Percentiles rank a stretch among this genome's conserved stretches.
Conservation (phyloP, 2,888 invertebrate species). For the Abscondita cerata region DNA sequence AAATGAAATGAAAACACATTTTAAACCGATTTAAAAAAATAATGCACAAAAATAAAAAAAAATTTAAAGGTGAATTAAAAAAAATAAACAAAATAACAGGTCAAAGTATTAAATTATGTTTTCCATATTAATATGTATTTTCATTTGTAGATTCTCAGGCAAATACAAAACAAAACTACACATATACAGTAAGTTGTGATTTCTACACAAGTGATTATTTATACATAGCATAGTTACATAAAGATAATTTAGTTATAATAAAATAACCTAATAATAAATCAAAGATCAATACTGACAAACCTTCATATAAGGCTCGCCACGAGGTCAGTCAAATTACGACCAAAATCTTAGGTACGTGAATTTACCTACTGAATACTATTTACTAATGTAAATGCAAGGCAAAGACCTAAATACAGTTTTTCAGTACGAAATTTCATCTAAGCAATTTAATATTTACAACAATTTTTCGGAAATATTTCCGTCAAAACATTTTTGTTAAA, state of each 20-base stretch:
- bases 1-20: too few species aligned
- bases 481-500: slow-evolving; percentile 8
- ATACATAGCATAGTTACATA: slow-evolving; percentile 61
- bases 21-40: too few species aligned
- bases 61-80: neutral
- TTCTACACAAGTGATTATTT: slow-evolving; percentile 58
- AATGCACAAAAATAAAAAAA: too few species aligned
- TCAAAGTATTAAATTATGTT: slow-evolving; percentile 30
- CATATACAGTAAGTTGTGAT: slow-evolving; percentile 56
- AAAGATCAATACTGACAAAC: slow-evolving; percentile 26
- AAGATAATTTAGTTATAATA: slow-evolving; percentile 54
- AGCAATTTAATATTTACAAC: slow-evolving; percentile 51
- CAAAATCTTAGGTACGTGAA: slow-evolving; percentile 51
- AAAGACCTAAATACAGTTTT: slow-evolving; percentile 52
- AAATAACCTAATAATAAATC: slow-evolving; percentile 37
- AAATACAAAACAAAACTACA: slow-evolving; percentile 61
- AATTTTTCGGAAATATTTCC: neutral
- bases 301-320: slow-evolving; percentile 40
- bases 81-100: neutral
- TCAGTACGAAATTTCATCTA: slow-evolving; percentile 51
- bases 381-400: slow-evolving; percentile 48
- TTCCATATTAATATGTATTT: slow-evolving; percentile 54
- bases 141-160: slow-evolving; percentile 54
- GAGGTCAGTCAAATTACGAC: slow-evolving; percentile 52
- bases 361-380: slow-evolving; percentile 47